Percentiles rank a stretch among this genome's conserved stretches.
phyloP scores from a whole-genome alignment of 2,797 vertebrate species.

The Poecilia velifera region DNA sequence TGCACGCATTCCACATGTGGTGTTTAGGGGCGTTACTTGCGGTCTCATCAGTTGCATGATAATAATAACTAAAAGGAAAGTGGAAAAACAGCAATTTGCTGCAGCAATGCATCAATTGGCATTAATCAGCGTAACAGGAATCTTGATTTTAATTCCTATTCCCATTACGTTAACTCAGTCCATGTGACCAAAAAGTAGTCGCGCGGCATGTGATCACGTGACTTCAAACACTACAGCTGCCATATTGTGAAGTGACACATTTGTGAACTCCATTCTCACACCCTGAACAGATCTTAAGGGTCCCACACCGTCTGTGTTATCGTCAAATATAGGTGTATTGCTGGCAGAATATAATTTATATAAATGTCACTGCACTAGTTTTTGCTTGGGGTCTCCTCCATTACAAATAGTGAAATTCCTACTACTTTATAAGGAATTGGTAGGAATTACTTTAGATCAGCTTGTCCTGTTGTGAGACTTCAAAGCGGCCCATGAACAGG shows the following conservation, averaged over 20 bases:
- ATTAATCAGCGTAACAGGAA: slow-evolving; percentile 35
- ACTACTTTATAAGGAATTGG: no score
- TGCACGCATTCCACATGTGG: not conserved
- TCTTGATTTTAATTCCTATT: slow-evolving; percentile 46
- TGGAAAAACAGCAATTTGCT: not conserved
- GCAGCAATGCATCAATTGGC: slow-evolving; percentile 40
- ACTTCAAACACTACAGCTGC: slow-evolving; percentile 30
- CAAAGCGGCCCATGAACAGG: not conserved
- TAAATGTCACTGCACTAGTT: not conserved
- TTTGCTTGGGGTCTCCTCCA: not conserved
- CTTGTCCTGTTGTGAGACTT: not conserved
- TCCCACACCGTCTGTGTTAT: not conserved
- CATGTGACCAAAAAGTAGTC: slow-evolving; percentile 22
- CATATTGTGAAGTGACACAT: slow-evolving; percentile 23
- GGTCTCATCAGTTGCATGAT: not conserved
- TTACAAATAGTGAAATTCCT: not conserved
- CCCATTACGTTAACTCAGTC: slow-evolving; percentile 40
- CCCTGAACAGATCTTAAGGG: not conserved
- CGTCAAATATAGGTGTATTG: not conserved
- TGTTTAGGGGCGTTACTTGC: not conserved
- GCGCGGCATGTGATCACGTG: slow-evolving; percentile 5
- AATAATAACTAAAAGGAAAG: not conserved
- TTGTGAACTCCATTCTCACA: slow-evolving; percentile 9
- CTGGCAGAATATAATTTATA: not conserved
- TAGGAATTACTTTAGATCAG: not conserved